These are phyloP conservation scores for Macropodus opercularis DNA, from an alignment of 2,797 vertebrate species.

Conservation along the genomic window DNA sequence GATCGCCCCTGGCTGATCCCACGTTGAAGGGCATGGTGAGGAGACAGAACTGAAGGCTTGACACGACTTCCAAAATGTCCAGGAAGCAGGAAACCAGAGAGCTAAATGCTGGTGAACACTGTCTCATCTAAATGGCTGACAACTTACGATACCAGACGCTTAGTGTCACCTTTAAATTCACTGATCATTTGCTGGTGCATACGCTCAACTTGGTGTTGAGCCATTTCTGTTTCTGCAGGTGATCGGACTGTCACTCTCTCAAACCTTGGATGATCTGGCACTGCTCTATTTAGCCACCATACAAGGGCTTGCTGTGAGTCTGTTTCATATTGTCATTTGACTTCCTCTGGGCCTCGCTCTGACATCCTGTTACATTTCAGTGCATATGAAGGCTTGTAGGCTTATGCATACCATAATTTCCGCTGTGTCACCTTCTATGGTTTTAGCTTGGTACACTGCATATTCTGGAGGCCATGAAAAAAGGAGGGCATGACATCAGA, in stretches of 20 bases:
- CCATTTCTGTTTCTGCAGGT: conserved; percentile 79
- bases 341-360: conserved; percentile 12
- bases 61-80: neutral
- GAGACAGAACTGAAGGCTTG: neutral
- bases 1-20: conserved; percentile 94
- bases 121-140: neutral
- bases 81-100: conserved; percentile 3
- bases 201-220: neutral
- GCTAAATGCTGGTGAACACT: neutral
- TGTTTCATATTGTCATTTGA: neutral
- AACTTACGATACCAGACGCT: conserved; percentile 9
- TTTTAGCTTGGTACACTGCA: conserved; percentile 91
- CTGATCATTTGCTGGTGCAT: neutral
- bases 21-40: conserved; percentile 95
- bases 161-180: neutral
- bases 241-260: conserved; percentile 88
- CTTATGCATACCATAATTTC: conserved; percentile 4
- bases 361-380: neutral
- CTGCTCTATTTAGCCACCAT: conserved; percentile 92
- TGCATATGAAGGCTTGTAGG: conserved; percentile 3
- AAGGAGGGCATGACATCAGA: conserved; percentile 87
- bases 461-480: conserved; percentile 89
- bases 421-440: conserved; percentile 1
- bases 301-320: conserved; percentile 93
- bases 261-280: conserved; percentile 90